These are phyloP conservation scores for Schlechtendalia chinensis DNA, from an alignment of 1,140 invertebrate genomes.

Conservation along the genomic window DNA sequence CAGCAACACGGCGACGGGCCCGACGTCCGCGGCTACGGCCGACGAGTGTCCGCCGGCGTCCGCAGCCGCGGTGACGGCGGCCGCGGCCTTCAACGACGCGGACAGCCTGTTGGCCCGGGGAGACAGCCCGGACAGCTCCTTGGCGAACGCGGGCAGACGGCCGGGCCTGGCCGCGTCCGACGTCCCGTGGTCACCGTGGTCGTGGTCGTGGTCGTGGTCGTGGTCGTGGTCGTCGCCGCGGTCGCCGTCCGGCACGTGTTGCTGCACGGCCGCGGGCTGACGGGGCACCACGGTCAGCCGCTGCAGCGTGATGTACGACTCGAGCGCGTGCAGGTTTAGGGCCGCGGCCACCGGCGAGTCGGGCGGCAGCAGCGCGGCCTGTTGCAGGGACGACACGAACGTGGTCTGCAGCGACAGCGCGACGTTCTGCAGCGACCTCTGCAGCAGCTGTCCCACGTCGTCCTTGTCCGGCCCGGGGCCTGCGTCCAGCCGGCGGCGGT, in stretches of 20 bases:
- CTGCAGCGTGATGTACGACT: conserved; percentile 78
- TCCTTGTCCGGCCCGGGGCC: too few relatives aligned
- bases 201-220: background rate
- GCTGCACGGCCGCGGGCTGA: conserved; percentile 52
- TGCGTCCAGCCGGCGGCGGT: too few relatives aligned
- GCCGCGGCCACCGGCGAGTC: conserved; percentile 76
- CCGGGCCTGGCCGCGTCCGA: too few relatives aligned
- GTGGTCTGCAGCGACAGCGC: conserved; percentile 72
- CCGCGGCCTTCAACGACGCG: conserved; percentile 5
- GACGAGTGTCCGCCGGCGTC: conserved; percentile 57
- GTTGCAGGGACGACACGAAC: conserved; percentile 72
- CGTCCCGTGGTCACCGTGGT: background rate
- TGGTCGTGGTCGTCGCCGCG: background rate
- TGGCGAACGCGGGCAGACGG: conserved; percentile 19
- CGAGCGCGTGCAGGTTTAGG: conserved; percentile 75
- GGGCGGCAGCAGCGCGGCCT: conserved; percentile 71
- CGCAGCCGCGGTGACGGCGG: conserved; percentile 51
- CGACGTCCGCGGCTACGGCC: conserved; percentile 54
- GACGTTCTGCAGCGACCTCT: conserved; percentile 64
- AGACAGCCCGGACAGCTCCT: conserved; percentile 30
- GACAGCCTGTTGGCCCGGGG: conserved; percentile 23
- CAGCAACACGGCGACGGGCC: conserved; percentile 56
- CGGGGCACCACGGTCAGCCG: conserved; percentile 61
- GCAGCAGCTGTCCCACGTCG: conserved; percentile 53
- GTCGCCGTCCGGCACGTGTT: background rate